Evolutionary conservation across 1,140 invertebrate genomes (phyloP).

Genomic region (Xylocopa sonorina): DNA sequence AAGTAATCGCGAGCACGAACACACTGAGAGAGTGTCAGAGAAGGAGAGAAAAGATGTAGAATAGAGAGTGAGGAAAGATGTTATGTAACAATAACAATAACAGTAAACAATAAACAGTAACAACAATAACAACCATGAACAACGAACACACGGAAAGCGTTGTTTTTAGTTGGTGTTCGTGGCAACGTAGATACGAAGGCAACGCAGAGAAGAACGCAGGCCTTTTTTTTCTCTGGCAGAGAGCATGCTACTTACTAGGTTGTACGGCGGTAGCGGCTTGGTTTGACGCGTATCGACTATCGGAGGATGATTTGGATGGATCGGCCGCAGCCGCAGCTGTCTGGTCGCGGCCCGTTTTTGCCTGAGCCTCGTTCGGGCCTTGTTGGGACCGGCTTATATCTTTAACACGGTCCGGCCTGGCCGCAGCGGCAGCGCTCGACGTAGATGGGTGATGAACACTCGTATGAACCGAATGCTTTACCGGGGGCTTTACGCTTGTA

Average conservation of each 20-base stretch:
- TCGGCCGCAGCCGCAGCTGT: conserved; percentile 73
- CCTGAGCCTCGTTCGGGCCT: conserved; percentile 71
- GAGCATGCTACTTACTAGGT: conserved; percentile 82
- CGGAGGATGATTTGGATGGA: conserved; percentile 80
- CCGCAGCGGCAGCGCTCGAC: conserved; percentile 75
- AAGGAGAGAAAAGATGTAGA: conserved; percentile 1
- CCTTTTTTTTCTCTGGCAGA: conserved; percentile 29
- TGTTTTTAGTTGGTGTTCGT: conserved; percentile 19
- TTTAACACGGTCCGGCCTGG: conserved; percentile 77
- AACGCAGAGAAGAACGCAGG: conserved; percentile 47
- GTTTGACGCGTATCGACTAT: conserved; percentile 77
- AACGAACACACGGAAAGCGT: conserved; percentile 60
- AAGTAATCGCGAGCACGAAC: not conserved
- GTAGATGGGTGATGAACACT: conserved; percentile 76
- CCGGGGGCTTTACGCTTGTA: conserved; percentile 61
- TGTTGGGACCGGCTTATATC: conserved; percentile 70
- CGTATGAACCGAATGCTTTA: conserved; percentile 73
- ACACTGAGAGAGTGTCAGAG: not conserved
- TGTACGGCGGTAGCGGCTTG: conserved; percentile 76
- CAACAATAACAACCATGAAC: not conserved
- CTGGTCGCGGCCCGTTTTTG: conserved; percentile 72
- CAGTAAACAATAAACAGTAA: not conserved
- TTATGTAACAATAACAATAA: conserved; percentile 11
- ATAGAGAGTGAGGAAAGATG: not conserved
- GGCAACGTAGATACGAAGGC: conserved; percentile 20